Percentiles rank a stretch among this genome's conserved stretches.
Evolutionary conservation across 1,140 invertebrate species (phyloP).

Genomic region (Ridgeia piscesae): DNA sequence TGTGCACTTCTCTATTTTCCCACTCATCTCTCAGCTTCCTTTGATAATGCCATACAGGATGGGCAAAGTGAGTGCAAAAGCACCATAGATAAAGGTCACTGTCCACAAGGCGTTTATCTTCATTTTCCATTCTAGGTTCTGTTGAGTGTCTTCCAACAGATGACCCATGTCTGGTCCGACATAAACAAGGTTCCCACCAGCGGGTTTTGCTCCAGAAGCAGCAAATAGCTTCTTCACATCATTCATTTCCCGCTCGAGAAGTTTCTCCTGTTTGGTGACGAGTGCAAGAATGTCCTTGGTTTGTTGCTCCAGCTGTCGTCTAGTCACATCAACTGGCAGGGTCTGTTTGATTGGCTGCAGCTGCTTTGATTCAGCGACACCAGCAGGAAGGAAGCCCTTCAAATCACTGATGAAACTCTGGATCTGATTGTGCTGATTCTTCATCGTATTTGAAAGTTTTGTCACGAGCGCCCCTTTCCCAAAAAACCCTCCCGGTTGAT

Average conservation of each 20-base stretch:
- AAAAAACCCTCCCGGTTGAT: too few species aligned
- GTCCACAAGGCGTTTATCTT: conserved; percentile 48
- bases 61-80: conserved; percentile 44
- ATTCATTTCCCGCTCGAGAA: conserved; percentile 29
- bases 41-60: conserved; percentile 45
- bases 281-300: conserved; percentile 38
- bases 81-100: conserved; percentile 45
- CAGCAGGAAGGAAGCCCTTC: conserved; percentile 1
- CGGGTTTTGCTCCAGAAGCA: conserved; percentile 28
- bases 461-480: conserved; percentile 35
- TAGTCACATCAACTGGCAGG: neutral
- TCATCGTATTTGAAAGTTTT: conserved; percentile 36
- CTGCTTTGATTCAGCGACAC: neutral
- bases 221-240: conserved; percentile 29
- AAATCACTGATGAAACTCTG: conserved; percentile 40
- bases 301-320: conserved; percentile 29
- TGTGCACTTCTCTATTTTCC: neutral
- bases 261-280: conserved; percentile 38
- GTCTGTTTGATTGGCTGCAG: neutral
- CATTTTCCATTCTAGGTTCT: conserved; percentile 51
- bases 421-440: conserved; percentile 43
- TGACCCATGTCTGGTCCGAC: conserved; percentile 47
- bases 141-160: conserved; percentile 42
- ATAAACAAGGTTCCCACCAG: conserved; percentile 41
- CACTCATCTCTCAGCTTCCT: conserved; percentile 23